Evolutionary conservation across 2,888 invertebrate species (phyloP).

Genomic region (Orthosia gothica): DNA sequence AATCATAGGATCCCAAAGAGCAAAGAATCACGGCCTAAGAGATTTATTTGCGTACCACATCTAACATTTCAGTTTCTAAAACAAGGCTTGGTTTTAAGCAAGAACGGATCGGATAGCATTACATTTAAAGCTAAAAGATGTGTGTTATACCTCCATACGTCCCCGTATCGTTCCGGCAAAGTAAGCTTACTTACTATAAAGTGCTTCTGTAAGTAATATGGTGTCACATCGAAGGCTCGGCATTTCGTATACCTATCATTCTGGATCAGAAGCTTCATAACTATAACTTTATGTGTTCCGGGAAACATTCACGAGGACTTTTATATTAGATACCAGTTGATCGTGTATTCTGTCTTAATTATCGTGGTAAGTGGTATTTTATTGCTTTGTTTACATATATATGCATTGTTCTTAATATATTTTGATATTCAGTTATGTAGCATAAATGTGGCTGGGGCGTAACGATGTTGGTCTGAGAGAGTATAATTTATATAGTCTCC

Average conservation of each 20-base stretch:
- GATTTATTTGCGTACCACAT: constrained; percentile 42
- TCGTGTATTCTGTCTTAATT: constrained; percentile 43
- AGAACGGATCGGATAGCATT: constrained; percentile 29
- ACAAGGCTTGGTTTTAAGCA: constrained; percentile 28
- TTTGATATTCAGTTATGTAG: not conserved
- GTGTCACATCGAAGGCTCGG: no score
- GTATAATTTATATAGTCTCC: no score
- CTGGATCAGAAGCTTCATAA: constrained; percentile 49
- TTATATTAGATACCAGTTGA: constrained; percentile 38
- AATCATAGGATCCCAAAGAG: constrained; percentile 33
- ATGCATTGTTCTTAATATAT: constrained; percentile 10
- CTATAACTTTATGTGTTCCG: constrained; percentile 44
- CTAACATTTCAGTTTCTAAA: constrained; percentile 24
- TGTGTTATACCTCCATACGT: constrained; percentile 28
- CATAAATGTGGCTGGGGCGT: constrained; percentile 7
- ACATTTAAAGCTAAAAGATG: constrained; percentile 24
- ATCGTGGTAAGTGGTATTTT: constrained; percentile 22
- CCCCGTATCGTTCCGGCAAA: constrained; percentile 31
- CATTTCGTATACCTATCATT: constrained; percentile 57
- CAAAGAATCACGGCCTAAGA: constrained; percentile 41
- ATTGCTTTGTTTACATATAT: constrained; percentile 15
- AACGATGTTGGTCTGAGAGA: no score
- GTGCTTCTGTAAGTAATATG: constrained; percentile 53
- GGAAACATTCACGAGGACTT: constrained; percentile 42
- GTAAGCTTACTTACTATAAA: constrained; percentile 48